These are phyloP conservation scores for Drosophila heteroneura DNA, from an alignment of 2,888 invertebrate species.

Conservation along the genomic window DNA sequence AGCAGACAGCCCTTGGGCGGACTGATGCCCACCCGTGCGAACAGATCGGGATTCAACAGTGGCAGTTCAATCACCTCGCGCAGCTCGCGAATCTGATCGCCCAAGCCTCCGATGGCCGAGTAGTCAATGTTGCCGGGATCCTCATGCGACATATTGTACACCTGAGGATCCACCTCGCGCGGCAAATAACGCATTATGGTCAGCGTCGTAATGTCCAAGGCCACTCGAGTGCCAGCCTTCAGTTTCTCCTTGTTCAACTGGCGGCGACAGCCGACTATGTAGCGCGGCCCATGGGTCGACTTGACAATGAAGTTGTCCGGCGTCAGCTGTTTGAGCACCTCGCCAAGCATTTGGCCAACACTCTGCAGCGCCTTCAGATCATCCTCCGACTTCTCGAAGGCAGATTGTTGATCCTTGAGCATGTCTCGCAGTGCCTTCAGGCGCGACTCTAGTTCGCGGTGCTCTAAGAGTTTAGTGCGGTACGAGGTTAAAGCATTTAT, in stretches of 20 bases:
- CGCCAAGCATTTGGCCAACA: constrained; percentile 99
- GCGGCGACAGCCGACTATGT: constrained; percentile 98
- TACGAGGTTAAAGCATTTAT: constrained; percentile 95
- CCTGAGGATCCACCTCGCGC: constrained; percentile 98
- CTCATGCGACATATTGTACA: constrained; percentile 99
- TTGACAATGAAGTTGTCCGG: constrained; percentile 99
- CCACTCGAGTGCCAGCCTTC: constrained; percentile 97
- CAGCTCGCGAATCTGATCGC: constrained; percentile 98
- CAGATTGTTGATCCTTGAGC: constrained; percentile 96
- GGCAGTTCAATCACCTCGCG: constrained; percentile 98
- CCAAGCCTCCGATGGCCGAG: constrained; percentile 96
- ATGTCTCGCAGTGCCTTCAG: constrained; percentile 97
- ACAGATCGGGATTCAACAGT: constrained; percentile 97
- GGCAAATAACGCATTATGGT: constrained; percentile 99
- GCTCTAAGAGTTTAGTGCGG: constrained; percentile 95
- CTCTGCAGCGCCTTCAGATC: constrained; percentile 99
- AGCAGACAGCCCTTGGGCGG: constrained; percentile 99
- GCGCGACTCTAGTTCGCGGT: constrained; percentile 97
- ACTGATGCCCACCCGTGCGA: constrained; percentile 98
- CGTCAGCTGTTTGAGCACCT: constrained; percentile 98
- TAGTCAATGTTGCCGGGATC: constrained; percentile 98
- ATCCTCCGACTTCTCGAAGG: constrained; percentile 99
- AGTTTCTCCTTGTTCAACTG: constrained; percentile 97
- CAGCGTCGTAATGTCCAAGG: constrained; percentile 99
- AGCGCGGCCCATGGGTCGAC: constrained; percentile 99